phyloP scores from a whole-genome alignment of 2,797 vertebrate species.

The Myotis planiceps region DNA sequence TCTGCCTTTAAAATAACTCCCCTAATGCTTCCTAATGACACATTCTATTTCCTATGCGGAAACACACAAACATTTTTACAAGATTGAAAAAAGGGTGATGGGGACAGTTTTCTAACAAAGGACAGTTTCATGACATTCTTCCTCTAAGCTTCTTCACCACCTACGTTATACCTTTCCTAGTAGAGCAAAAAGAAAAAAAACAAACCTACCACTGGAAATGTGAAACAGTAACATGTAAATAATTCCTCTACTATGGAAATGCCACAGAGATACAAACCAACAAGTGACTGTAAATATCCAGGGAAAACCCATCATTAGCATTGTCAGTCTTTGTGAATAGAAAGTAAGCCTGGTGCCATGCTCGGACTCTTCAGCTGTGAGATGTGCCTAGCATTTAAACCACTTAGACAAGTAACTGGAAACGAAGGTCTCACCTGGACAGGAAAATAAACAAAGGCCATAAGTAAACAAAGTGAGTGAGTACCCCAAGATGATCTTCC shows the following conservation, averaged over 20 bases:
- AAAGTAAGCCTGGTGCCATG: conserved; percentile 47
- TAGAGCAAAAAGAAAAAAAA: not conserved
- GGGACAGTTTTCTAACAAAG: not conserved
- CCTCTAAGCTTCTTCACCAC: not conserved
- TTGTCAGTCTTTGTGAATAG: conserved; percentile 72
- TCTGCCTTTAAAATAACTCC: not conserved
- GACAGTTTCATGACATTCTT: not conserved
- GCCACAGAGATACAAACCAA: conserved; percentile 71
- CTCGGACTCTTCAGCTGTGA: conserved; percentile 41
- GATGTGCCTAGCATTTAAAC: conserved; percentile 59
- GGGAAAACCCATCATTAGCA: conserved; percentile 70
- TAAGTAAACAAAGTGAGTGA: not conserved
- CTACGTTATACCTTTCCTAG: not conserved
- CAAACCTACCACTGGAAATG: not conserved
- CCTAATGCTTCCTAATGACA: conserved; percentile 28
- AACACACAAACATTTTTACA: conserved; percentile 18
- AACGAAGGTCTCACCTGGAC: not conserved
- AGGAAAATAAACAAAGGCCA: conserved; percentile 37
- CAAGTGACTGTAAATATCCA: conserved; percentile 65
- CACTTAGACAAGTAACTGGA: not conserved
- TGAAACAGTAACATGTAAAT: conserved; percentile 60
- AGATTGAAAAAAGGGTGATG: not conserved
- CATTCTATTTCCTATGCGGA: not conserved
- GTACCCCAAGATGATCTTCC: not conserved
- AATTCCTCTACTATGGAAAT: conserved; percentile 67